Evolutionary conservation across 2,797 vertebrate species (phyloP).

Genomic region (Syndactyla subalaris): DNA sequence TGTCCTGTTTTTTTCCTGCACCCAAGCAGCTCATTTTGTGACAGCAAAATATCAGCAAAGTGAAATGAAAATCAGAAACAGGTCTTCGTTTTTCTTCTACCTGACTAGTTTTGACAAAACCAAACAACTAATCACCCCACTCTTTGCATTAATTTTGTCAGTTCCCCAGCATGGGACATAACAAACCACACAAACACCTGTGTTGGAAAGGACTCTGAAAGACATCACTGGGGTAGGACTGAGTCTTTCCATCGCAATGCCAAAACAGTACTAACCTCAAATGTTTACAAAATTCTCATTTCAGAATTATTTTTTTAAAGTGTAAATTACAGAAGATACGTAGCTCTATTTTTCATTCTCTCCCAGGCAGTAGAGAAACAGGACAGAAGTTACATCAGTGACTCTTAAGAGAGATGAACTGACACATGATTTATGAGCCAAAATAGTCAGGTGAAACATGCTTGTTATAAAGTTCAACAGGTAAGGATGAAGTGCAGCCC

Average conservation of each 20-base stretch:
- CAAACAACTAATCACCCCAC: not conserved
- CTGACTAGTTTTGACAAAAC: not conserved
- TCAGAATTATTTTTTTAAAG: not conserved
- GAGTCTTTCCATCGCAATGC: not conserved
- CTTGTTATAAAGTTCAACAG: not conserved
- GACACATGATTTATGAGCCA: fast-evolving
- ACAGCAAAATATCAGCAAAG: not conserved
- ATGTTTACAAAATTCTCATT: not conserved
- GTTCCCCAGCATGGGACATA: not conserved
- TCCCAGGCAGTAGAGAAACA: not conserved
- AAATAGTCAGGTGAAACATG: not conserved
- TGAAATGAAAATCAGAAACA: not conserved
- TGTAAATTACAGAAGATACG: not conserved
- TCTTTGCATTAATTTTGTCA: not conserved
- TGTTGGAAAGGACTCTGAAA: not conserved
- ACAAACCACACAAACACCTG: not conserved
- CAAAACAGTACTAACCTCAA: not conserved
- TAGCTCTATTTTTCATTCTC: not conserved
- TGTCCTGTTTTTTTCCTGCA: not conserved
- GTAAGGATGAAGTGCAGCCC: not conserved
- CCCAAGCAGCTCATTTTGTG: not conserved
- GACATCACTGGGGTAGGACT: not conserved
- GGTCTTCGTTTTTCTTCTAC: not conserved
- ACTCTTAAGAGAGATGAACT: not conserved
- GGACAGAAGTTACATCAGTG: not conserved